Percentiles rank a stretch among this genome's conserved stretches.
phyloP scores from a whole-genome alignment of 2,888 invertebrate genomes.

The Eupithecia dodoneata region DNA sequence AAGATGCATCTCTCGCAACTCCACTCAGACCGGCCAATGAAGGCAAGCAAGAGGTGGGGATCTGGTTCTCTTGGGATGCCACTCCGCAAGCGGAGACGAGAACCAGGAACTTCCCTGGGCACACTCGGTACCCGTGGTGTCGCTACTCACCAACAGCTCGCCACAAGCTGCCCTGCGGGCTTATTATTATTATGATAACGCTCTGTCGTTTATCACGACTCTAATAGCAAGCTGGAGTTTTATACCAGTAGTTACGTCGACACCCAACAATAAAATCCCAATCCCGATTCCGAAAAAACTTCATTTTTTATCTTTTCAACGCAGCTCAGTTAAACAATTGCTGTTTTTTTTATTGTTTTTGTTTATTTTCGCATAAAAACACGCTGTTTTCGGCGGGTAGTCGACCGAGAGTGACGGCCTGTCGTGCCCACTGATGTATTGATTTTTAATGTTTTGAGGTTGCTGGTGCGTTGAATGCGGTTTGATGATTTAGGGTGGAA shows the following conservation, averaged over 20 bases:
- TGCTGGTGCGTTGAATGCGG: constrained; percentile 23
- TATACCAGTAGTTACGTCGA: constrained; percentile 33
- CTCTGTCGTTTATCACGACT: constrained; percentile 5
- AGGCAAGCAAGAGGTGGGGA: too few relatives aligned
- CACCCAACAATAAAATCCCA: constrained; percentile 38
- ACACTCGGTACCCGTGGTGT: too few relatives aligned
- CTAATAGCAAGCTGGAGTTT: constrained; percentile 18
- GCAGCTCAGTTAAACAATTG: constrained; percentile 44
- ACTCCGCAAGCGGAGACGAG: too few relatives aligned
- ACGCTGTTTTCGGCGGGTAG: constrained; percentile 48
- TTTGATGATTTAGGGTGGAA: constrained; percentile 5
- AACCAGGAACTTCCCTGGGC: too few relatives aligned
- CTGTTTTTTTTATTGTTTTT: constrained; percentile 42
- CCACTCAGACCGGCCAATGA: too few relatives aligned
- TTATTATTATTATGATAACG: too few relatives aligned
- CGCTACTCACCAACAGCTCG: too few relatives aligned
- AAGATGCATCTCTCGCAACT: too few relatives aligned
- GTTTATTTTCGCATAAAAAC: constrained; percentile 47
- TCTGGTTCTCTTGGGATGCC: too few relatives aligned
- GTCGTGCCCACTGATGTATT: constrained; percentile 51
- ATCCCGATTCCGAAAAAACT: constrained; percentile 39
- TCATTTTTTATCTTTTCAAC: constrained; percentile 43
- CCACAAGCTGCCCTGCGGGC: too few relatives aligned
- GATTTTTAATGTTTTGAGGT: constrained; percentile 49
- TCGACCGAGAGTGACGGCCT: constrained; percentile 54